These are phyloP conservation scores for Rhineura floridana DNA, from an alignment of 2,113 vertebrate genomes.

Conservation along the genomic window DNA sequence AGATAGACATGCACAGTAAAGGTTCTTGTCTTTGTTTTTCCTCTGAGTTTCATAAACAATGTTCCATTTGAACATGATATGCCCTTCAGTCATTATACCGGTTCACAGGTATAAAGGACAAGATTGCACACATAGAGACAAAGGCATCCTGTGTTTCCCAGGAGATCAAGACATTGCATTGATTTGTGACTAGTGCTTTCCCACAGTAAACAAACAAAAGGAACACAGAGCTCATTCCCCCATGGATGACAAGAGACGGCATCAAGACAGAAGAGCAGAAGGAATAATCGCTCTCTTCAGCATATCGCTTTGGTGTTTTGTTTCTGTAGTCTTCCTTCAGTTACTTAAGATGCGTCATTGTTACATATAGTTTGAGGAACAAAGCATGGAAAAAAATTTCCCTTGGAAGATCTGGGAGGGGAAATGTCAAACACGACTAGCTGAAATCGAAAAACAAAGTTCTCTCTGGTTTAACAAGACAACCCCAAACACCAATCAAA, in stretches of 20 bases:
- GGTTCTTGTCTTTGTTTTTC: not conserved
- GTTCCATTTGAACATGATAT: not conserved
- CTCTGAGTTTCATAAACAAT: not conserved
- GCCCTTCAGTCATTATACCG: not conserved
- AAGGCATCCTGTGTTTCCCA: slow-evolving; percentile 3
- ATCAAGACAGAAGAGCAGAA: not conserved
- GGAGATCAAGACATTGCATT: not conserved
- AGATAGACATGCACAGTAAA: not conserved
- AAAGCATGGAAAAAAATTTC: not conserved
- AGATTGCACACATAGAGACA: not conserved
- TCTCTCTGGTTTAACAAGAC: no score
- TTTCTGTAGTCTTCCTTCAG: not conserved
- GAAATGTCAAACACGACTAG: not conserved
- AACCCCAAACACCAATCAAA: not conserved
- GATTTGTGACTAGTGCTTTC: slow-evolving; percentile 10
- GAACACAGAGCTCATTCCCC: not conserved
- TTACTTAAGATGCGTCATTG: not conserved
- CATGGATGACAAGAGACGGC: not conserved
- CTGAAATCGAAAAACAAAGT: not conserved
- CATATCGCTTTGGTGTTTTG: not conserved
- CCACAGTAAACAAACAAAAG: slow-evolving; percentile 20
- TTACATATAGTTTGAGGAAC: not conserved
- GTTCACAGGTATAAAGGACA: not conserved
- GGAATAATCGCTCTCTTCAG: not conserved
- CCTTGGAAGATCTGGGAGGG: not conserved